phyloP scores from a whole-genome alignment of 2,888 invertebrate species.

The Coelopa pilipes region DNA sequence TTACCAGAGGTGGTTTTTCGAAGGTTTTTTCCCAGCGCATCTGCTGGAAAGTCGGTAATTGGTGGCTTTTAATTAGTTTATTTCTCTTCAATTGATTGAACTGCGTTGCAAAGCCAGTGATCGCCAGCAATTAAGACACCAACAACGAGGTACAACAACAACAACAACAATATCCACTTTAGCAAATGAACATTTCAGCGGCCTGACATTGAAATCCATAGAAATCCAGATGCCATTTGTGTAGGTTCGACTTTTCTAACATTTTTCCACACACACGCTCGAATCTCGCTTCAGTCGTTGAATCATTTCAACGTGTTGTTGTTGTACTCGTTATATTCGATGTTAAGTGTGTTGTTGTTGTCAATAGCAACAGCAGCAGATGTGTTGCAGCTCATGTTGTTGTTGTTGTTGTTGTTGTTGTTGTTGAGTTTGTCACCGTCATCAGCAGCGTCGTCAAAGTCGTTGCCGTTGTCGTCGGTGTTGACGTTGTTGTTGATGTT shows the following conservation, averaged over 20 bases:
- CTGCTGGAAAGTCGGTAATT: too few relatives aligned
- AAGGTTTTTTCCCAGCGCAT: too few relatives aligned
- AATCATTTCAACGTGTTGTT: not conserved
- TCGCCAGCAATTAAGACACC: too few relatives aligned
- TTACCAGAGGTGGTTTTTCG: too few relatives aligned
- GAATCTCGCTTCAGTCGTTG: not conserved
- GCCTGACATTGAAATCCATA: conserved; percentile 31
- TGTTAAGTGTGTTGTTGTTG: too few relatives aligned
- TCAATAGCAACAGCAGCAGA: not conserved
- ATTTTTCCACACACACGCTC: not conserved
- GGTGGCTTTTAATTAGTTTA: too few relatives aligned
- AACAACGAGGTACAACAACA: too few relatives aligned
- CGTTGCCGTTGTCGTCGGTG: not conserved
- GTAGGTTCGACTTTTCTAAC: conserved; percentile 18
- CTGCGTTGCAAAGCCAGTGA: too few relatives aligned
- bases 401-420: not conserved
- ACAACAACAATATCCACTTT: too few relatives aligned
- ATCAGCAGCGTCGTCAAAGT: not conserved
- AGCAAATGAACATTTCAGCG: not conserved
- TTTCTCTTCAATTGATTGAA: too few relatives aligned
- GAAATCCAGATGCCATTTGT: conserved; percentile 27
- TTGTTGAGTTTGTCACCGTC: too few relatives aligned
- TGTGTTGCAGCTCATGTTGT: not conserved
- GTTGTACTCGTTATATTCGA: not conserved
- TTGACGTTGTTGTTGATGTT: too few relatives aligned